Evolutionary conservation across 2,797 vertebrate genomes (phyloP).

Genomic region (Myiothlypis chrysogaster): DNA sequence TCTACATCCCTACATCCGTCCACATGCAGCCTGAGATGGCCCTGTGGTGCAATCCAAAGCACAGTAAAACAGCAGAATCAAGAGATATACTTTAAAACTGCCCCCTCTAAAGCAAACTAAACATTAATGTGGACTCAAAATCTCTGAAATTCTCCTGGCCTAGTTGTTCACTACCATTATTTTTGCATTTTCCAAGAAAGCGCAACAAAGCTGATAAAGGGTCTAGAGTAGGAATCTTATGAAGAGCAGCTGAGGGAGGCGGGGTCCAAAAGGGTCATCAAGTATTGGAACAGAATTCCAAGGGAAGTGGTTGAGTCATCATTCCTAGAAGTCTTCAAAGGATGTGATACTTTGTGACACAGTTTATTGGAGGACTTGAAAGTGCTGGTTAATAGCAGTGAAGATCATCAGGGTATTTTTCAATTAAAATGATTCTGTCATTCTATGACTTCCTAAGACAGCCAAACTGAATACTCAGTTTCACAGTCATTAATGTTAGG

Average conservation of each 20-base stretch:
- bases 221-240: background rate
- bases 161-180: background rate
- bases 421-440: background rate
- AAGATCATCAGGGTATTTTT: background rate
- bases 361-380: background rate
- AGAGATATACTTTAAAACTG: background rate
- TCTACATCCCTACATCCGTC: background rate
- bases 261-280: background rate
- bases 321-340: background rate
- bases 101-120: background rate
- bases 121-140: accelerated
- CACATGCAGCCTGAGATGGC: background rate
- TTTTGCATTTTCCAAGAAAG: background rate
- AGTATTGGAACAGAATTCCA: background rate
- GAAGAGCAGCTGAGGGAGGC: background rate
- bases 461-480: background rate
- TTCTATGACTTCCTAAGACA: background rate
- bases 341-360: background rate
- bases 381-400: background rate
- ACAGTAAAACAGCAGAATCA: accelerated
- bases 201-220: background rate
- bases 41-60: background rate
- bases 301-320: background rate
- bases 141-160: background rate
- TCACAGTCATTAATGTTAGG: background rate